Conservation (phyloP, 2,888 invertebrate species). For the Stenodera caucasica region DNA sequence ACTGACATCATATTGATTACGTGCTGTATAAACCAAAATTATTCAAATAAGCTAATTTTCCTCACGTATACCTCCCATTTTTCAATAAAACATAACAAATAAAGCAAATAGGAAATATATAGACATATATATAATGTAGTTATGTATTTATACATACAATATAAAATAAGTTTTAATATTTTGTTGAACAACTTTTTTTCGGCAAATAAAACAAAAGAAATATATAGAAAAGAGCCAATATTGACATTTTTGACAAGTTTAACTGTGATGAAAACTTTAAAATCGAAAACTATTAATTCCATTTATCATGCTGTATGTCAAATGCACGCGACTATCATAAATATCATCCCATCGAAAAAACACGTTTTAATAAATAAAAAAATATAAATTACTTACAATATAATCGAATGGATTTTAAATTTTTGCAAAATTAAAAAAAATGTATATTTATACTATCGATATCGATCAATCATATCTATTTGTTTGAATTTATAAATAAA, state of each 20-base stretch:
- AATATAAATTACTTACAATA: conserved; percentile 12
- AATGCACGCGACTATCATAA: conserved; percentile 7
- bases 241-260: conserved; percentile 7
- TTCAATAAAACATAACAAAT: not conserved
- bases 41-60: conserved; percentile 17
- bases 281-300: conserved; percentile 10
- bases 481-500: too few species aligned
- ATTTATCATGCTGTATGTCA: conserved; percentile 11
- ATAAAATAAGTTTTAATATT: too few species aligned
- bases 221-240: too few species aligned
- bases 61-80: not conserved
- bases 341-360: not conserved
- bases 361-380: not conserved
- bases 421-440: too few species aligned
- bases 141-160: too few species aligned
- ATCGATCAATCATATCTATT: too few species aligned
- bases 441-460: too few species aligned
- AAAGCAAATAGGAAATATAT: not conserved
- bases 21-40: conserved; percentile 23
- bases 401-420: too few species aligned
- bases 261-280: not conserved
- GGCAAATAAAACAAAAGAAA: too few species aligned
- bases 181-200: too few species aligned
- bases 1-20: conserved; percentile 11
- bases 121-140: not conserved